Conservation (phyloP, 2,113 vertebrate species). For the Noctilio leporinus region DNA sequence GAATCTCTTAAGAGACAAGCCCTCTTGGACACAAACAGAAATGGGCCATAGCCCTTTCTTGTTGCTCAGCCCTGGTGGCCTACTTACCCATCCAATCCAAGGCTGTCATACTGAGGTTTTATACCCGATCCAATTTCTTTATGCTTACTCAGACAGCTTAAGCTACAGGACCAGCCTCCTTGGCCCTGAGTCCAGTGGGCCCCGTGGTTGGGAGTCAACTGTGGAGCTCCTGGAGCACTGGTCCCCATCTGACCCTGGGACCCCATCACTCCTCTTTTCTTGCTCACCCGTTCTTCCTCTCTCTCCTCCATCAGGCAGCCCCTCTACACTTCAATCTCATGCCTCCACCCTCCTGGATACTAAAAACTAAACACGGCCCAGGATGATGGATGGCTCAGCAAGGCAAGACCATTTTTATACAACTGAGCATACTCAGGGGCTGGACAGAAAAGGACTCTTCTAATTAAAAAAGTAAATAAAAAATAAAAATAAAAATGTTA, state of each 20-base stretch:
- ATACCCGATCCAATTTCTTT: neutral
- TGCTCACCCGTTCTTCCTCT: neutral
- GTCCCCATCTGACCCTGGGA: neutral
- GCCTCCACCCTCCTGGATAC: neutral
- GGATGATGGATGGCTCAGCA: neutral
- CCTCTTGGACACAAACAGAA: neutral
- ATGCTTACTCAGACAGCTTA: neutral
- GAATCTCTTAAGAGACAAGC: neutral
- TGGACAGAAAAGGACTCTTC: neutral
- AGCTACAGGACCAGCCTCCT: neutral
- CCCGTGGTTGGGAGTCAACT: neutral
- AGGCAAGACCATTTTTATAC: neutral
- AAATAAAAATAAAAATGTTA: neutral
- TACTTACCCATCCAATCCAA: neutral
- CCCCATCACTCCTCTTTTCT: neutral
- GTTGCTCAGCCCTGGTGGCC: neutral
- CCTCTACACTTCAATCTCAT: neutral
- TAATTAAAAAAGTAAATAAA: too few species aligned
- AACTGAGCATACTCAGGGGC: neutral
- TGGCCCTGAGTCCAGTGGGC: neutral
- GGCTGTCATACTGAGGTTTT: neutral
- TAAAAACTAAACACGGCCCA: neutral
- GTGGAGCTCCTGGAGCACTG: neutral
- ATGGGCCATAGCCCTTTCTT: neutral
- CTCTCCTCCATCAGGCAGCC: neutral